These are phyloP conservation scores for Rhagonycha fulva DNA, from an alignment of 2,888 invertebrate species.

Conservation along the genomic window DNA sequence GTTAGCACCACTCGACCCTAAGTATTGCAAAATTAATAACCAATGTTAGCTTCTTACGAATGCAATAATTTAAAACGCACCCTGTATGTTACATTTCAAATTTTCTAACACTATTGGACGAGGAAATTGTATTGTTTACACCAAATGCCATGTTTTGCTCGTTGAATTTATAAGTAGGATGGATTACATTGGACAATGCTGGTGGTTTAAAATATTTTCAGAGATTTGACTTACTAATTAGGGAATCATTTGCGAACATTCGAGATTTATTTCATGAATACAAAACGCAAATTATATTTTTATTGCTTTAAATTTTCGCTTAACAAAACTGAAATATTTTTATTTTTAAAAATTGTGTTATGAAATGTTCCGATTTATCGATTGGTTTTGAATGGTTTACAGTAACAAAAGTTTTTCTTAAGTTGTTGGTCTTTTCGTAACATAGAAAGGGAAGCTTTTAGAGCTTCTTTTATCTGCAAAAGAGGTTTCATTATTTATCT, in stretches of 20 bases:
- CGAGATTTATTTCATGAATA: neutral
- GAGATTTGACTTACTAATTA: neutral
- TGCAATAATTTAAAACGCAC: neutral
- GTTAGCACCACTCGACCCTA: neutral
- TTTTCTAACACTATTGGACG: neutral
- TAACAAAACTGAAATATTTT: neutral
- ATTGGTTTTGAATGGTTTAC: neutral
- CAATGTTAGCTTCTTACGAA: neutral
- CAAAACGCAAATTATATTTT: neutral
- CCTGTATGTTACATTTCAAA: neutral
- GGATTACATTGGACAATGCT: neutral
- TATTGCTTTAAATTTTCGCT: neutral
- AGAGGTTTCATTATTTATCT: conserved; percentile 1
- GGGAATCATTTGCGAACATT: neutral
- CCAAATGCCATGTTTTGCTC: neutral
- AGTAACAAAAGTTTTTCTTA: neutral
- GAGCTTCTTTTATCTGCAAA: neutral
- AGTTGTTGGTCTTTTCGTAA: neutral
- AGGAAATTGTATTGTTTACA: neutral
- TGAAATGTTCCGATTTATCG: neutral
- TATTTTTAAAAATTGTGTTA: neutral
- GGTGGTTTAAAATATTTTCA: neutral
- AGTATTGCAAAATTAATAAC: neutral
- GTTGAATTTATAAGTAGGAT: neutral
- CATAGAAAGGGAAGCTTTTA: neutral